Percentiles rank a stretch among this genome's conserved stretches.
Evolutionary conservation across 1,140 invertebrate species (phyloP).

Genomic region (Apis florea): DNA sequence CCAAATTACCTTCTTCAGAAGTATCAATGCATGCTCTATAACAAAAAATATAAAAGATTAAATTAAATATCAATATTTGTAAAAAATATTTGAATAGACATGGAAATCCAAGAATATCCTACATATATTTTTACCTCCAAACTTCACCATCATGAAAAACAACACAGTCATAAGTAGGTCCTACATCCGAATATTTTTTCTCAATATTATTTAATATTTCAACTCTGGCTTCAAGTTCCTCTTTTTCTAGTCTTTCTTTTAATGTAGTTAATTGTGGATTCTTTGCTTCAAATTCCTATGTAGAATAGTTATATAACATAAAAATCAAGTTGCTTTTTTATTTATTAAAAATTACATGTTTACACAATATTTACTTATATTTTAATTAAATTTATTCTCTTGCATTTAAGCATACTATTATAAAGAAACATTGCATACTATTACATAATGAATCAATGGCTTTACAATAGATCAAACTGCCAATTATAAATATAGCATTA

Average conservation of each 20-base stretch:
- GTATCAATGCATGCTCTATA: conserved; percentile 93
- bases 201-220: conserved; percentile 92
- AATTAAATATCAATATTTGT: conserved; percentile 39
- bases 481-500: conserved; percentile 78
- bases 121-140: conserved; percentile 84
- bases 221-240: conserved; percentile 93
- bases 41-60: conserved; percentile 48
- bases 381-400: conserved; percentile 10
- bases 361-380: background rate
- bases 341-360: background rate
- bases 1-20: conserved; percentile 90
- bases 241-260: conserved; percentile 92
- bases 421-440: conserved; percentile 30
- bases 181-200: conserved; percentile 93
- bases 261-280: conserved; percentile 80
- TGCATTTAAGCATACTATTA: conserved; percentile 4
- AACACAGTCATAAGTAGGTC: conserved; percentile 96
- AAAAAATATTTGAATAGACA: conserved; percentile 7
- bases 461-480: conserved; percentile 73
- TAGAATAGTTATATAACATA: conserved; percentile 17
- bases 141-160: conserved; percentile 92
- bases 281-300: conserved; percentile 84
- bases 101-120: conserved; percentile 7
- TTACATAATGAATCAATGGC: conserved; percentile 67
- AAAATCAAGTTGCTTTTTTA: conserved; percentile 1